Evolutionary conservation across 1,140 invertebrate genomes (phyloP).

Genomic region (Bombyx mandarina): DNA sequence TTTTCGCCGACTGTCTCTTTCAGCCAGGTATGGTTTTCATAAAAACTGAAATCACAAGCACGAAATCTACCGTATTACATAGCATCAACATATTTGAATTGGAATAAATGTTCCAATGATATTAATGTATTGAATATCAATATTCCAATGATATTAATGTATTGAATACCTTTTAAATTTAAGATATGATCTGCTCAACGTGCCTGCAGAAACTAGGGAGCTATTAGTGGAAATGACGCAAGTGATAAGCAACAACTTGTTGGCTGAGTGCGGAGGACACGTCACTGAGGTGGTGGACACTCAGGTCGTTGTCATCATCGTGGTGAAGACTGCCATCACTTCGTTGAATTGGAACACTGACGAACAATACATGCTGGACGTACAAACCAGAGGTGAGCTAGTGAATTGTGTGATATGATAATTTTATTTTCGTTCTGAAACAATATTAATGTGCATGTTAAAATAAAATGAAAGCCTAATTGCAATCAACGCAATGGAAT

Average conservation of each 20-base stretch:
- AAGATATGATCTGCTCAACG: constrained; percentile 71
- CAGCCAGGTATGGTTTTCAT: no score
- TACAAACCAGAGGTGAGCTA: constrained; percentile 70
- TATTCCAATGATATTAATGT: neutral
- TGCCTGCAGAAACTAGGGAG: constrained; percentile 52
- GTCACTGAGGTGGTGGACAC: constrained; percentile 67
- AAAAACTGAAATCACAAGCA: no score
- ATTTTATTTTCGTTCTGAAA: no score
- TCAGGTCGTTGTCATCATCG: constrained; percentile 70
- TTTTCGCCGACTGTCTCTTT: no score
- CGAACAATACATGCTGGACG: constrained; percentile 75
- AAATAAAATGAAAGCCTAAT: no score
- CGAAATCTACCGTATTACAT: no score
- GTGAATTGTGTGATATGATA: no score
- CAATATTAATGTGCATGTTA: no score
- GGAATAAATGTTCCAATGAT: neutral
- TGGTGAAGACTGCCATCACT: constrained; percentile 59
- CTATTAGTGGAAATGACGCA: constrained; percentile 68
- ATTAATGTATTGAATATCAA: no score
- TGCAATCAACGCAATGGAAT: no score
- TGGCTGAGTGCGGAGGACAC: constrained; percentile 71
- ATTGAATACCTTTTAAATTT: constrained; percentile 7
- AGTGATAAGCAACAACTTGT: constrained; percentile 70
- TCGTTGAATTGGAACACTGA: constrained; percentile 75
- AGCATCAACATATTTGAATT: constrained; percentile 8